A percentile compares a stretch with the other conserved stretches of the same genome.
Conservation (phyloP, 1,140 invertebrate species). For the Pemphigus obesinymphae region DNA sequence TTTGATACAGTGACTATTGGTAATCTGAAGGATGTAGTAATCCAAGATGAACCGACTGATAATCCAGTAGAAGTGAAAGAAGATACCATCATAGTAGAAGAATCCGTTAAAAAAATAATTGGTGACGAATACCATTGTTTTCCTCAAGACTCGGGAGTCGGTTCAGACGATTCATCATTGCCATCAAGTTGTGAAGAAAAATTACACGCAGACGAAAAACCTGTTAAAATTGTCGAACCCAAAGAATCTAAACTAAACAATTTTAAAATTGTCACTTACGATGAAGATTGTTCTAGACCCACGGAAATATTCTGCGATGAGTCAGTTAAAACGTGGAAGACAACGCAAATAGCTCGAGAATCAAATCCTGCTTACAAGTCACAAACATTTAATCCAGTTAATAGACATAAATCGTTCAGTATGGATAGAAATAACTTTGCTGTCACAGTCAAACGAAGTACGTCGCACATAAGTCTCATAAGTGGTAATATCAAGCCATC, state of each 20-base stretch:
- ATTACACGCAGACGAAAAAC: constrained; percentile 8
- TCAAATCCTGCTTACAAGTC: constrained; percentile 39
- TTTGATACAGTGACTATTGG: constrained; percentile 49
- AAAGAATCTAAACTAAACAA: constrained; percentile 43
- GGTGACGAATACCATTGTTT: constrained; percentile 3
- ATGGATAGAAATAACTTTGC: not conserved
- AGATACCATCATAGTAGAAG: not conserved
- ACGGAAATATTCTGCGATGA: constrained; percentile 46
- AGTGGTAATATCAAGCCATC: constrained; percentile 40
- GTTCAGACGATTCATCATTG: constrained; percentile 41
- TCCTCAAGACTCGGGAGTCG: constrained; percentile 34
- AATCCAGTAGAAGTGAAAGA: not conserved
- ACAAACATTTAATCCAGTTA: not conserved
- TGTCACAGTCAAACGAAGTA: constrained; percentile 44
- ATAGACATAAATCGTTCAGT: constrained; percentile 44
- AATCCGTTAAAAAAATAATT: not conserved
- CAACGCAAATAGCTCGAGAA: constrained; percentile 36
- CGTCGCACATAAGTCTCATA: constrained; percentile 45
- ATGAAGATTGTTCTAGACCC: constrained; percentile 43
- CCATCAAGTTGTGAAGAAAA: constrained; percentile 24
- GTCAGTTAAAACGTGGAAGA: constrained; percentile 43
- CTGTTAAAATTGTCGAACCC: not conserved
- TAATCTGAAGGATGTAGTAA: constrained; percentile 39
- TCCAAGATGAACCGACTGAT: not conserved
- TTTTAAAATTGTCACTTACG: constrained; percentile 46